These are phyloP conservation scores for Prostheceraeus crozeri DNA, from an alignment of 2,888 invertebrate genomes.

Conservation along the genomic window DNA sequence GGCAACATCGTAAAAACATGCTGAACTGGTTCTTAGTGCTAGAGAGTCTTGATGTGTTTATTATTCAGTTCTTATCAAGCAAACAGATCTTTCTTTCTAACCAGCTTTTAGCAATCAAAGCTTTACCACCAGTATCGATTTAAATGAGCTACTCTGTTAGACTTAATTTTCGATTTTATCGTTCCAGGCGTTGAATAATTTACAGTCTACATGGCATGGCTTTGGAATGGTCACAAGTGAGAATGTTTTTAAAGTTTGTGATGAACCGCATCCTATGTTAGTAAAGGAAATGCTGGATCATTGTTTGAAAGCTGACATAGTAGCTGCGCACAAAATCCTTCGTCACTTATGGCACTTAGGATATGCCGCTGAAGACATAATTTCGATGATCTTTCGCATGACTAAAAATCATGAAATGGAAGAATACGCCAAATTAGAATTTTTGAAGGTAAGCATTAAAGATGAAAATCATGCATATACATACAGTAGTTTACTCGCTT, in stretches of 20 bases:
- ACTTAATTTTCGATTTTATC: no score
- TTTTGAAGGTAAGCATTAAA: conserved; percentile 66
- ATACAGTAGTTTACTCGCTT: no score
- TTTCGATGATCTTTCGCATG: conserved; percentile 85
- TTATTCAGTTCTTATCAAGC: no score
- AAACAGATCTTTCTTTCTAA: no score
- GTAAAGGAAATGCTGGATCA: conserved; percentile 80
- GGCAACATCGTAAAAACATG: no score
- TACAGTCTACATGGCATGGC: conserved; percentile 81
- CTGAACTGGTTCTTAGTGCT: no score
- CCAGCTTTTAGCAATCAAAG: no score
- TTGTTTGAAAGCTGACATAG: conserved; percentile 72
- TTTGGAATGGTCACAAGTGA: conserved; percentile 81
- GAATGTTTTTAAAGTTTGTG: conserved; percentile 94
- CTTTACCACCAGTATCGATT: no score
- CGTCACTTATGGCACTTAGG: conserved; percentile 83
- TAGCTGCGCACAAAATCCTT: conserved; percentile 75
- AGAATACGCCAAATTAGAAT: conserved; percentile 73
- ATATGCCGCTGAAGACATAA: conserved; percentile 91
- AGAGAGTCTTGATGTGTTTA: no score
- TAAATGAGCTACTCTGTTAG: no score
- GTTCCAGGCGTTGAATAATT: no score
- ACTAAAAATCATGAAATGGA: conserved; percentile 74
- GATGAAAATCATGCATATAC: no score
- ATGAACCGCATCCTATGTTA: conserved; percentile 91